Evolutionary conservation across 2,888 invertebrate species (phyloP).

Genomic region (Chalcis sispes): DNA sequence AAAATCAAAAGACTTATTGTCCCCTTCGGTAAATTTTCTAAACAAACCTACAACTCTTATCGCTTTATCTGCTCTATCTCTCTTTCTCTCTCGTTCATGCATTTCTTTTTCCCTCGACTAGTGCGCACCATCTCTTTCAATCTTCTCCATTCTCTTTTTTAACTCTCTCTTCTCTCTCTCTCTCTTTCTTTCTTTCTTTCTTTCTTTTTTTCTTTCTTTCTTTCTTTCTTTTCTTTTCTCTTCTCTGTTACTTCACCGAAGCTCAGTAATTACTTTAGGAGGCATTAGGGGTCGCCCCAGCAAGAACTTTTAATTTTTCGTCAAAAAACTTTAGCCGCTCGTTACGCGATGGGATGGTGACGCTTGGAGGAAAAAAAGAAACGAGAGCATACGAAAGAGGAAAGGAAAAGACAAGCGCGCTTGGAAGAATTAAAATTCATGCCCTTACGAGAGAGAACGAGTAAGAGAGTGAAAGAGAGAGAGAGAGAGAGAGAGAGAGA

Average conservation of each 20-base stretch:
- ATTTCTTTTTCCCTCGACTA: slow-evolving; percentile 18
- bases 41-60: slow-evolving; percentile 32
- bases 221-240: slow-evolving; percentile 24
- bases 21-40: slow-evolving; percentile 22
- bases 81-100: slow-evolving; percentile 28
- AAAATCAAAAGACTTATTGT: slow-evolving; percentile 14
- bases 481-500: background rate
- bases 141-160: slow-evolving; percentile 56
- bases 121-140: slow-evolving; percentile 54
- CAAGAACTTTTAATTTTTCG: slow-evolving; percentile 71
- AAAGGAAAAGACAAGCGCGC: background rate
- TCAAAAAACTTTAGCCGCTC: slow-evolving; percentile 71
- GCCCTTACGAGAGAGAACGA: slow-evolving; percentile 49
- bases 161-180: slow-evolving; percentile 10
- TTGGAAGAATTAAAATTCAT: slow-evolving; percentile 72
- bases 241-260: slow-evolving; percentile 45
- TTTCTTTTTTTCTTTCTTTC: background rate
- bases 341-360: slow-evolving; percentile 62
- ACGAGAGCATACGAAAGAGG: background rate
- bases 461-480: background rate
- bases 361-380: background rate
- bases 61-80: slow-evolving; percentile 33
- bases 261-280: slow-evolving; percentile 66
- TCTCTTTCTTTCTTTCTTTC: background rate
- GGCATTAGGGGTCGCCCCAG: slow-evolving; percentile 59